phyloP scores from a whole-genome alignment of 2,888 invertebrate species.

The Tridacna crocea region DNA sequence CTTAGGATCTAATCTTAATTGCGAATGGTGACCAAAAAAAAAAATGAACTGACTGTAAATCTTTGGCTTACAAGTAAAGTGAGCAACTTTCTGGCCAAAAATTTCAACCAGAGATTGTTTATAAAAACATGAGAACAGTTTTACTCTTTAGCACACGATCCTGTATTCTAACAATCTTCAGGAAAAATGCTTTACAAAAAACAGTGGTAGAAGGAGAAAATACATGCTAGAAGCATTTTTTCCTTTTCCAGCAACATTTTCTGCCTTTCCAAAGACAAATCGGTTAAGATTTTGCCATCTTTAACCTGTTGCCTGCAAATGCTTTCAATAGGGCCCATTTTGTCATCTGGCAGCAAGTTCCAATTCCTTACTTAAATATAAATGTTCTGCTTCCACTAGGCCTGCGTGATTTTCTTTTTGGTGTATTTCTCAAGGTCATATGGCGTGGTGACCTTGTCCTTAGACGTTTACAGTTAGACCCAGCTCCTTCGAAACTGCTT shows the following conservation, averaged over 20 bases:
- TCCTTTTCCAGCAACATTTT: neutral
- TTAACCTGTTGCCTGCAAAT: neutral
- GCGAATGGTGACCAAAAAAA: too few relatives aligned
- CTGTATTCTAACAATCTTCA: too few relatives aligned
- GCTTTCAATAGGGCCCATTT: neutral
- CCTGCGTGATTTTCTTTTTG: constrained; percentile 59
- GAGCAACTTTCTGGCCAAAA: too few relatives aligned
- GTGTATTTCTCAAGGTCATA: constrained; percentile 66
- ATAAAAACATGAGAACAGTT: too few relatives aligned
- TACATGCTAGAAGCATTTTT: neutral
- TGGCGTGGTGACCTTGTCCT: constrained; percentile 61
- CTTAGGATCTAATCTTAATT: too few relatives aligned
- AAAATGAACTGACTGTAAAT: too few relatives aligned
- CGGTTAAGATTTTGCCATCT: neutral
- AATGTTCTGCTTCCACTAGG: constrained; percentile 49
- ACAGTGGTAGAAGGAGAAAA: neutral
- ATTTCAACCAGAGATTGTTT: too few relatives aligned
- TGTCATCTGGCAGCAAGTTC: neutral
- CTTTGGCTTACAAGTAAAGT: too few relatives aligned
- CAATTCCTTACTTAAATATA: constrained; percentile 42
- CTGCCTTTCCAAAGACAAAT: neutral
- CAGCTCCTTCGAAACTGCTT: constrained; percentile 39
- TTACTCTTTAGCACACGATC: too few relatives aligned
- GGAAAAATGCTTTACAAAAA: neutral
- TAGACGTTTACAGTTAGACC: constrained; percentile 45